These are phyloP conservation scores for Mya arenaria DNA, from an alignment of 1,140 invertebrate genomes.

Conservation along the genomic window DNA sequence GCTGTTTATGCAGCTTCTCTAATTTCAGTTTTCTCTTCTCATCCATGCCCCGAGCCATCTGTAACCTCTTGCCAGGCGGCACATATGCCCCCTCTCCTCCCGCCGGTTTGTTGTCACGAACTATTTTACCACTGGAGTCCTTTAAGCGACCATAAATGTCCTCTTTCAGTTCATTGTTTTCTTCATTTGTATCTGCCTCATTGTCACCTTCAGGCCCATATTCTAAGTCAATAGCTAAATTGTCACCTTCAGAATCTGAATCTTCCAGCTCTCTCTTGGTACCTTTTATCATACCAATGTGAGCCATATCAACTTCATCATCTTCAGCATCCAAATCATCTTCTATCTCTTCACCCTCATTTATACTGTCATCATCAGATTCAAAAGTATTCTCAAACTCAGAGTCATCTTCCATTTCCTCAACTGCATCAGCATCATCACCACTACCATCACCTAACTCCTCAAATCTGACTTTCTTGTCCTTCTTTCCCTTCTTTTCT, in stretches of 20 bases:
- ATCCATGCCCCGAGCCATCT: conserved; percentile 81
- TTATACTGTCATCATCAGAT: conserved; percentile 28
- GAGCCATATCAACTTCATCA: conserved; percentile 30
- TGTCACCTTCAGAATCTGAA: conserved; percentile 36
- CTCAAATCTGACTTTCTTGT: conserved; percentile 46
- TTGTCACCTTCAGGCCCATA: too few species aligned
- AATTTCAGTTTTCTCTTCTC: conserved; percentile 84
- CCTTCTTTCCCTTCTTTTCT: conserved; percentile 23
- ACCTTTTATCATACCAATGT: conserved; percentile 27
- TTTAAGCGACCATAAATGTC: conserved; percentile 96
- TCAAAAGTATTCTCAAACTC: conserved; percentile 44
- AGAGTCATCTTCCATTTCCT: conserved; percentile 1
- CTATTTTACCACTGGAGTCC: conserved; percentile 89
- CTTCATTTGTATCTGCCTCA: conserved; percentile 44
- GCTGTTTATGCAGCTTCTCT: conserved; percentile 86
- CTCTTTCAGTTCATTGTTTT: conserved; percentile 86
- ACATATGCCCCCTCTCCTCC: conserved; percentile 86
- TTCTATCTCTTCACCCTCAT: conserved; percentile 38
- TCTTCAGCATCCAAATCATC: conserved; percentile 33
- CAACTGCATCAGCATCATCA: conserved; percentile 47
- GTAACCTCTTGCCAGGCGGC: conserved; percentile 89
- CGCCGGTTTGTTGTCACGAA: conserved; percentile 81
- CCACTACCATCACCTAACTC: conserved; percentile 37
- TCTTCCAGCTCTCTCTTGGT: conserved; percentile 37
- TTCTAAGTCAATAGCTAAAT: conserved; percentile 36